Evolutionary conservation across 2,797 vertebrate genomes (phyloP).

Genomic region (Balearica regulorum): DNA sequence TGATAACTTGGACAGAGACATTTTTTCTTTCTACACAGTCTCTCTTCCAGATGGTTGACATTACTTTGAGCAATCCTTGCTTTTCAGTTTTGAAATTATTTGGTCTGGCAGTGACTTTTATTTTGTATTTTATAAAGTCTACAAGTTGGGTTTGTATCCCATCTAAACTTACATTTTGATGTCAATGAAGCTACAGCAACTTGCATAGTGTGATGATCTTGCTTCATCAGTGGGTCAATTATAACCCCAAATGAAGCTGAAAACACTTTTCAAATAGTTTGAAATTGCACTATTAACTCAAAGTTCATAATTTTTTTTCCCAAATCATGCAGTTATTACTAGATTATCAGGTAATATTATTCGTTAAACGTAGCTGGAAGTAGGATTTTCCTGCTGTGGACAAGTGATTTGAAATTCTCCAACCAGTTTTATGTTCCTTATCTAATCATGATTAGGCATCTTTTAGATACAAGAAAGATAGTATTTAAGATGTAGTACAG

Average conservation of each 20-base stretch:
- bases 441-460: background rate
- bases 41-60: slow-evolving; percentile 28
- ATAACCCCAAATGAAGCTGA: background rate
- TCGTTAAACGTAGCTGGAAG: background rate
- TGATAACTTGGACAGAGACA: slow-evolving; percentile 9
- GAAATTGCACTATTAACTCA: background rate
- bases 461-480: background rate
- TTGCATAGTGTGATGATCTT: background rate
- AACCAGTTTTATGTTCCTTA: background rate
- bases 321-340: background rate
- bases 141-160: background rate
- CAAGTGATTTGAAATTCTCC: background rate
- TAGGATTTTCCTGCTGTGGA: background rate
- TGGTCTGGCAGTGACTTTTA: slow-evolving; percentile 18
- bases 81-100: slow-evolving; percentile 33
- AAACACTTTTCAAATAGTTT: background rate
- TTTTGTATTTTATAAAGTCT: background rate
- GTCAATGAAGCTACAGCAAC: background rate
- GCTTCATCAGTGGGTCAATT: background rate
- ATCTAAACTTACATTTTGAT: background rate
- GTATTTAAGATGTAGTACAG: background rate
- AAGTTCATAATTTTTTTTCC: background rate
- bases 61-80: background rate
- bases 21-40: background rate
- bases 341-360: background rate